Evolutionary conservation across 2,797 vertebrate species (phyloP).

Genomic region (Centropyge bicolor): DNA sequence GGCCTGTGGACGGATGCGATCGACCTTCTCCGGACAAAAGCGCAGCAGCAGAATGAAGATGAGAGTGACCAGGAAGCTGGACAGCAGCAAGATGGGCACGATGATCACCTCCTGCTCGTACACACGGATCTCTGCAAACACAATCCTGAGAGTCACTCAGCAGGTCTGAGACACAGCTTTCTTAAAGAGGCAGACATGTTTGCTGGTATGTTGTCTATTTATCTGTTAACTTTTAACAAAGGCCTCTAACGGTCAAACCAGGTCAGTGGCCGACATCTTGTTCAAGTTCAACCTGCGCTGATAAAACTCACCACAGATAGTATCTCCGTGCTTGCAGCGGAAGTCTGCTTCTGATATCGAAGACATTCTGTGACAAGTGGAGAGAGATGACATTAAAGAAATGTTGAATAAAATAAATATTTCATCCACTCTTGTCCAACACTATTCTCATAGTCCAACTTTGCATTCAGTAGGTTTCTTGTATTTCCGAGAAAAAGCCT

Average conservation of each 20-base stretch:
- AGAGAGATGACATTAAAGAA: neutral
- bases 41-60: conserved; percentile 87
- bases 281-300: neutral
- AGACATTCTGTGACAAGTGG: conserved; percentile 80
- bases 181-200: conserved; percentile 5
- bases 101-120: conserved; percentile 92
- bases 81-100: conserved; percentile 89
- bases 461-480: neutral
- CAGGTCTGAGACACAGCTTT: neutral
- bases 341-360: conserved; percentile 58
- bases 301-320: conserved; percentile 80
- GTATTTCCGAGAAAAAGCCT: neutral
- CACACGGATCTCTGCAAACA: conserved; percentile 78
- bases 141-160: neutral
- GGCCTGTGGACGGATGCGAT: conserved; percentile 63
- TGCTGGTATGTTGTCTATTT: neutral
- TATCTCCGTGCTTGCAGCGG: conserved; percentile 75
- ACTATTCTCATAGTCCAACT: neutral
- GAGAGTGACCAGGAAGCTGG: conserved; percentile 86
- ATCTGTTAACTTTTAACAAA: neutral
- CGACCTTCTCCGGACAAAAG: conserved; percentile 84
- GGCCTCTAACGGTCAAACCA: neutral
- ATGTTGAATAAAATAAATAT: neutral
- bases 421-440: neutral
- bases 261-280: neutral